These are phyloP conservation scores for Lycaena phlaeas DNA, from an alignment of 2,888 invertebrate genomes.

Conservation along the genomic window DNA sequence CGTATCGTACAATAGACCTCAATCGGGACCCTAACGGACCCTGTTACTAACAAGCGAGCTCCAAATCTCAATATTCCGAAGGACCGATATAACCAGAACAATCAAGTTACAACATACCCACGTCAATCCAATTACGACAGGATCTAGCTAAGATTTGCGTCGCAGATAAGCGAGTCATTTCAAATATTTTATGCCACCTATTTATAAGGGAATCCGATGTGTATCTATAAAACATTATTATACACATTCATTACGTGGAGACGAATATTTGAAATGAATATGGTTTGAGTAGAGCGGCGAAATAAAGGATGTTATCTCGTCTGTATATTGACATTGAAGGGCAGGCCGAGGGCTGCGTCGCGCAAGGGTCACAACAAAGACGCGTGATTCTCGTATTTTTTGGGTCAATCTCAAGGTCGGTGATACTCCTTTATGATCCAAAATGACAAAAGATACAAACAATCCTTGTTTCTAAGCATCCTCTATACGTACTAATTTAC, in stretches of 20 bases:
- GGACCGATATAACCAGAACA: constrained; percentile 42
- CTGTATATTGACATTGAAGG: constrained; percentile 29
- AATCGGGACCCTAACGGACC: constrained; percentile 26
- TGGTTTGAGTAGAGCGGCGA: constrained; percentile 28
- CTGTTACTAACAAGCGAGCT: constrained; percentile 35
- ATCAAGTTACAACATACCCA: constrained; percentile 38
- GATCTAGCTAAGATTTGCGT: constrained; percentile 25
- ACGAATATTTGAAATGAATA: constrained; percentile 26
- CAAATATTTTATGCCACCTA: constrained; percentile 21
- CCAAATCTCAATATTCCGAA: constrained; percentile 36
- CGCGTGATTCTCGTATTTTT: constrained; percentile 29
- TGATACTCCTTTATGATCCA: constrained; percentile 16
- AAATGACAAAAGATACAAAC: constrained; percentile 15
- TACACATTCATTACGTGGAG: constrained; percentile 24
- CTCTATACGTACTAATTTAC: neutral
- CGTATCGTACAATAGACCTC: constrained; percentile 28
- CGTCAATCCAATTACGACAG: constrained; percentile 46
- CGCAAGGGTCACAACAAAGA: constrained; percentile 47
- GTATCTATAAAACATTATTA: constrained; percentile 25
- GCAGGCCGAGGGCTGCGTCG: constrained; percentile 28
- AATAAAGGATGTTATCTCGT: constrained; percentile 37
- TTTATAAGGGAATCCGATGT: constrained; percentile 24
- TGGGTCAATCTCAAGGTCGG: constrained; percentile 49
- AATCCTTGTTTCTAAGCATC: constrained; percentile 14
- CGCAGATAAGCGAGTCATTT: constrained; percentile 22